Conservation (phyloP, 2,888 invertebrate species). For the Drosophila merina region DNA sequence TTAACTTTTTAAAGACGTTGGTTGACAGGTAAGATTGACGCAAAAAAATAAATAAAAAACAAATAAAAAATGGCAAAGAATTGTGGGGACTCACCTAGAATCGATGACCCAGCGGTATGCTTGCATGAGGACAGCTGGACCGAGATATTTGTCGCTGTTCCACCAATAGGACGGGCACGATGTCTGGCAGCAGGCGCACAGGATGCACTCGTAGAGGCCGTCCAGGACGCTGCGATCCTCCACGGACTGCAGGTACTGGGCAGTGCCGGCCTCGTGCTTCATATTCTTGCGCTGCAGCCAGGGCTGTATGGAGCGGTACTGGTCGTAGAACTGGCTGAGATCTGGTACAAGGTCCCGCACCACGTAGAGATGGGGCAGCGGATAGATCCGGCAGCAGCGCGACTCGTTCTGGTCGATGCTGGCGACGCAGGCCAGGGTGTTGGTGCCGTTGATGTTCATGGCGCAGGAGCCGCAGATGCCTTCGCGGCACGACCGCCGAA, state of each 20-base stretch:
- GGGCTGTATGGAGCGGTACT: slow-evolving; percentile 97
- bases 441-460: slow-evolving; percentile 98
- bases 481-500: slow-evolving; percentile 97
- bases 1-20: too few relatives aligned
- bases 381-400: slow-evolving; percentile 93
- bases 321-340: slow-evolving; percentile 96
- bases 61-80: neutral
- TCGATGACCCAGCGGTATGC: slow-evolving; percentile 99
- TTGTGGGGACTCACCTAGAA: slow-evolving; percentile 85
- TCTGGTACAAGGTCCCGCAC: slow-evolving; percentile 97
- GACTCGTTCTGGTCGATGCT: slow-evolving; percentile 88
- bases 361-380: slow-evolving; percentile 99
- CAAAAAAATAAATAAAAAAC: too few relatives aligned
- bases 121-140: slow-evolving; percentile 99
- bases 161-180: slow-evolving; percentile 99
- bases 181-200: slow-evolving; percentile 98
- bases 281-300: slow-evolving; percentile 90
- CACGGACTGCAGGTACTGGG: slow-evolving; percentile 93
- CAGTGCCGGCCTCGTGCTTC: slow-evolving; percentile 86
- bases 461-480: slow-evolving; percentile 99
- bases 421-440: slow-evolving; percentile 96
- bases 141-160: slow-evolving; percentile 98
- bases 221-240: slow-evolving; percentile 96
- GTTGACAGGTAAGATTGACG: too few relatives aligned
- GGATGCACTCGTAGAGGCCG: slow-evolving; percentile 97